Evolutionary conservation across 1,140 invertebrate species (phyloP).

Genomic region (Sweltsa coloradensis): DNA sequence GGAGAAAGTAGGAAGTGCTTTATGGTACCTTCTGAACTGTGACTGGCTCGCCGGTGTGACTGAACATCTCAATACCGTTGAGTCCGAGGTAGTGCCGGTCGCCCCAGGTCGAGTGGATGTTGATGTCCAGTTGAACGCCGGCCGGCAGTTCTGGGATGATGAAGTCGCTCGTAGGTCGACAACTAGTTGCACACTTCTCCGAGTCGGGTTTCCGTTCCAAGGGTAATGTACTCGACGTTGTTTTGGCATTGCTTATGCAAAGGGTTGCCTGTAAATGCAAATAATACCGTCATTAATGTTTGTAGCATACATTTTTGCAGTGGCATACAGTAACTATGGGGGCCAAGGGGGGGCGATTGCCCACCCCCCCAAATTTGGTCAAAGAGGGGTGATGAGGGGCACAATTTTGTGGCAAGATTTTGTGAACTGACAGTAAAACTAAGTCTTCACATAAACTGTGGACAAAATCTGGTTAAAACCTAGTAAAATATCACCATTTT

Average conservation of each 20-base stretch:
- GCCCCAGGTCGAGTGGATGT: slow-evolving; percentile 70
- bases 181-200: background rate
- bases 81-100: slow-evolving; percentile 68
- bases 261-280: background rate
- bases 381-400: too few relatives aligned
- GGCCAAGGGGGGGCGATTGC: too few relatives aligned
- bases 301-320: background rate
- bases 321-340: background rate
- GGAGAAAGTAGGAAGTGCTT: background rate
- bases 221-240: background rate
- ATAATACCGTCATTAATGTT: background rate
- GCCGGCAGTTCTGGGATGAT: slow-evolving; percentile 60
- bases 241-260: background rate
- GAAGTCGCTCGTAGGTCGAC: slow-evolving; percentile 22
- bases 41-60: slow-evolving; percentile 42
- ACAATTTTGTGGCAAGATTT: too few relatives aligned
- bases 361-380: too few relatives aligned
- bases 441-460: too few relatives aligned
- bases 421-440: too few relatives aligned
- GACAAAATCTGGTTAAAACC: too few relatives aligned
- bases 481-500: background rate
- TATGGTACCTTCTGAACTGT: slow-evolving; percentile 37
- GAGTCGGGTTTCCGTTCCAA: background rate
- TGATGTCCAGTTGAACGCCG: slow-evolving; percentile 50
- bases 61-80: slow-evolving; percentile 69